These are phyloP conservation scores for Eilema caniola DNA, from an alignment of 2,888 invertebrate species.

Conservation along the genomic window DNA sequence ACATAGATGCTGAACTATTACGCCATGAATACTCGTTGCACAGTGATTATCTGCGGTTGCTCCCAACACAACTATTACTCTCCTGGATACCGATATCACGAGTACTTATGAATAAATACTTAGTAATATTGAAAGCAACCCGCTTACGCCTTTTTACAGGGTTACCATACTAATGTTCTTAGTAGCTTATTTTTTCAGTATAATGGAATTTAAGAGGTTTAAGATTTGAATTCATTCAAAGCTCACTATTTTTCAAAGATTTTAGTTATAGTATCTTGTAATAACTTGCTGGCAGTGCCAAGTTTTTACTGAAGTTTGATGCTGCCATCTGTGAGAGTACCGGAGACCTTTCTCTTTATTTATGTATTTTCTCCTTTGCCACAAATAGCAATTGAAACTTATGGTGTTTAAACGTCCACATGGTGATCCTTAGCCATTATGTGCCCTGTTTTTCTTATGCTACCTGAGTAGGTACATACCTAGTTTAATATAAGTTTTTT, in stretches of 20 bases:
- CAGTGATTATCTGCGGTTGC: constrained; percentile 42
- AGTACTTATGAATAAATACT: constrained; percentile 59
- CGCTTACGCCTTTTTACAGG: constrained; percentile 50
- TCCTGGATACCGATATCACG: constrained; percentile 44
- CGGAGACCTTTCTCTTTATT: not conserved
- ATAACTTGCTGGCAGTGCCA: not conserved
- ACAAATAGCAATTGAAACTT: not conserved
- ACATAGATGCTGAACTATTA: constrained; percentile 26
- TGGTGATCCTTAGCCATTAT: not conserved
- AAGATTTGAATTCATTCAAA: not conserved
- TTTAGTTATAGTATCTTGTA: not conserved
- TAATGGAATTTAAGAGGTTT: not conserved
- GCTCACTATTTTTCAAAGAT: not conserved
- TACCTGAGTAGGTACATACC: not conserved
- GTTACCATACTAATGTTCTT: constrained; percentile 25
- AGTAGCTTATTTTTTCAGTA: not conserved
- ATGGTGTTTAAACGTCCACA: not conserved
- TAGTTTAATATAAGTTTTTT: not conserved
- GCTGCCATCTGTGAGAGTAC: too few relatives aligned
- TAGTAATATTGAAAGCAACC: constrained; percentile 57
- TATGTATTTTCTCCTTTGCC: not conserved
- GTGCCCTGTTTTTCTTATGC: not conserved
- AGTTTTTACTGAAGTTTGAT: not conserved
- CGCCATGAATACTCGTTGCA: constrained; percentile 26
- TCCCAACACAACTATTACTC: constrained; percentile 44